Conservation (phyloP, 2,113 vertebrate species). For the Dasyurus viverrinus region DNA sequence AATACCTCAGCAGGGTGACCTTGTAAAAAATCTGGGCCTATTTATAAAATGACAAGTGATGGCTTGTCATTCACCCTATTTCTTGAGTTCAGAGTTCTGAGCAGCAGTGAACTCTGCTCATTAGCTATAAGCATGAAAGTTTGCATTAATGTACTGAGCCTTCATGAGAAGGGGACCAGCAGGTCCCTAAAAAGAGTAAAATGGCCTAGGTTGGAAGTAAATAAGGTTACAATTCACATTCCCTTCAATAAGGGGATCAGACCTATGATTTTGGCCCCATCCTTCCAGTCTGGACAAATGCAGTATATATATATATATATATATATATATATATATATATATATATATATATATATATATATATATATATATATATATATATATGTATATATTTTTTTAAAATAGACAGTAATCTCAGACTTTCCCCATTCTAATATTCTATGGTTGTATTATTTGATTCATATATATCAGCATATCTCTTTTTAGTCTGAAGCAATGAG, state of each 20-base stretch:
- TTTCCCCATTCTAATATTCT: neutral
- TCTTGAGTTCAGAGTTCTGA: neutral
- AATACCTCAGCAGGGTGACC: neutral
- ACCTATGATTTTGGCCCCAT: neutral
- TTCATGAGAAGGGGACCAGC: neutral
- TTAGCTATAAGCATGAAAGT: neutral
- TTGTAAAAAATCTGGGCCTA: neutral
- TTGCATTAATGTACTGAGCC: neutral
- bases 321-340: too few relatives aligned
- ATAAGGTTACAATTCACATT: neutral
- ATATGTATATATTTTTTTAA: neutral
- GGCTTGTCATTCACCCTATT: neutral
- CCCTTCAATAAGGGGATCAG: neutral
- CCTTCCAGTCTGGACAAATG: neutral
- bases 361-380: too few relatives aligned
- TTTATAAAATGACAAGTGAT: neutral
- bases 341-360: too few relatives aligned
- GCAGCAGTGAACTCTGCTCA: neutral
- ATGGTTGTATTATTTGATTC: neutral
- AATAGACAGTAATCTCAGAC: neutral
- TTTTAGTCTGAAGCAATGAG: neutral
- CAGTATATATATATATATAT: neutral
- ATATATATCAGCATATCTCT: neutral
- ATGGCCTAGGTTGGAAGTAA: neutral
- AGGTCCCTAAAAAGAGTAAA: neutral